Evolutionary conservation across 2,888 invertebrate genomes (phyloP).

Genomic region (Stegana nigrithorax): DNA sequence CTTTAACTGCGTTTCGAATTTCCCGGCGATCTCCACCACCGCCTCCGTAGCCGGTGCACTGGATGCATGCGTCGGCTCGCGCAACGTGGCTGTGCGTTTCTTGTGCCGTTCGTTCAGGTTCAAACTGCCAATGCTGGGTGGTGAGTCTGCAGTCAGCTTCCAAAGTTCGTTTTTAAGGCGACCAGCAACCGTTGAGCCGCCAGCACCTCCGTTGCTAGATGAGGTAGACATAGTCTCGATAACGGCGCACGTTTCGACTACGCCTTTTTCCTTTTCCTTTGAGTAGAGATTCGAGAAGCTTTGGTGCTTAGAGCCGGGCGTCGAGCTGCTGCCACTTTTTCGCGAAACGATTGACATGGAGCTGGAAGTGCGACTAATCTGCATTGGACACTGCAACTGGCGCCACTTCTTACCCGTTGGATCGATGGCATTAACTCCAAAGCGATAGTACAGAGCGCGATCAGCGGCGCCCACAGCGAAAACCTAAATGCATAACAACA

Average conservation of each 20-base stretch:
- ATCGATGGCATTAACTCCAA: slow-evolving; percentile 80
- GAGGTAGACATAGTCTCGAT: slow-evolving; percentile 74
- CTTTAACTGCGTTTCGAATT: slow-evolving; percentile 79
- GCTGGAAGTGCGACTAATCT: slow-evolving; percentile 85
- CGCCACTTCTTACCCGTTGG: slow-evolving; percentile 91
- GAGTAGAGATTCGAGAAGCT: slow-evolving; percentile 74
- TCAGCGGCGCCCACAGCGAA: slow-evolving; percentile 88
- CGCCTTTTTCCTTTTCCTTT: slow-evolving; percentile 66
- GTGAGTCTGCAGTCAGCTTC: slow-evolving; percentile 61
- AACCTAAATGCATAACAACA: slow-evolving; percentile 39
- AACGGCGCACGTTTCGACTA: slow-evolving; percentile 66
- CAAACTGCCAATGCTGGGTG: slow-evolving; percentile 66
- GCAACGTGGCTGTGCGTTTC: slow-evolving; percentile 51
- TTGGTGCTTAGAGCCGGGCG: slow-evolving; percentile 75
- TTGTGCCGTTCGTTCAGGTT: slow-evolving; percentile 65
- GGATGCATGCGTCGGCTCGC: slow-evolving; percentile 58
- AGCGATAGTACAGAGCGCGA: slow-evolving; percentile 83
- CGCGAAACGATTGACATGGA: slow-evolving; percentile 77
- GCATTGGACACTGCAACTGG: slow-evolving; percentile 81
- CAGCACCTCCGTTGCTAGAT: slow-evolving; percentile 66
- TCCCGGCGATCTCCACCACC: slow-evolving; percentile 73
- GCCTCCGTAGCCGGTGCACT: slow-evolving; percentile 66
- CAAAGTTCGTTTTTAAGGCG: slow-evolving; percentile 66
- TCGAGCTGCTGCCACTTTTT: slow-evolving; percentile 66
- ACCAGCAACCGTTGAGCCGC: slow-evolving; percentile 32